These are phyloP conservation scores for Ceramica pisi DNA, from an alignment of 2,888 invertebrate genomes.

Conservation along the genomic window DNA sequence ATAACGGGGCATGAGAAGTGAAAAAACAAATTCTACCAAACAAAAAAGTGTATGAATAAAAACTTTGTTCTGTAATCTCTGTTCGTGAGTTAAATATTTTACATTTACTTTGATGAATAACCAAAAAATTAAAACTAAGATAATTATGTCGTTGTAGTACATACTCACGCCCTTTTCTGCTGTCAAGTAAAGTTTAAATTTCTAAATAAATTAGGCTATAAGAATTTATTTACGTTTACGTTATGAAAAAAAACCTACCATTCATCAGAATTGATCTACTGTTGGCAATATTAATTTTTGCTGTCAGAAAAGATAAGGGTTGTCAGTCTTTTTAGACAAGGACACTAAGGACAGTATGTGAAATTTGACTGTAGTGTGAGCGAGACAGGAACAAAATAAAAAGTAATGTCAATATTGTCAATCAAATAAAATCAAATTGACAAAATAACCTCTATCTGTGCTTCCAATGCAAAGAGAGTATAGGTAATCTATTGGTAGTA, in stretches of 20 bases:
- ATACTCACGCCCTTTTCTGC: no score
- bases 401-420: no score
- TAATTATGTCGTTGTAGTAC: no score
- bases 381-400: background rate
- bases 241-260: background rate
- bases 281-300: constrained; percentile 15
- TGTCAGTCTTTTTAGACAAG: background rate
- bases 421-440: no score
- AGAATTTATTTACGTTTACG: no score
- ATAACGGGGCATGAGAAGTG: background rate
- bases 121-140: background rate
- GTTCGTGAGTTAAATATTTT: background rate
- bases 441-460: background rate
- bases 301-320: background rate
- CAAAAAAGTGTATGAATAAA: background rate
- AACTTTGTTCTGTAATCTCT: no score
- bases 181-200: no score
- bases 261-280: background rate
- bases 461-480: no score
- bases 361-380: constrained; percentile 10
- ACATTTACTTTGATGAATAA: background rate
- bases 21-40: constrained; percentile 23
- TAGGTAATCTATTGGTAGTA: no score
- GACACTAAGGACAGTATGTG: background rate
- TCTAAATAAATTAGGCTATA: no score